Base-by-base conservation (phyloP, 1,140 invertebrate genomes). In the Euura saliciscinereae region DNA sequence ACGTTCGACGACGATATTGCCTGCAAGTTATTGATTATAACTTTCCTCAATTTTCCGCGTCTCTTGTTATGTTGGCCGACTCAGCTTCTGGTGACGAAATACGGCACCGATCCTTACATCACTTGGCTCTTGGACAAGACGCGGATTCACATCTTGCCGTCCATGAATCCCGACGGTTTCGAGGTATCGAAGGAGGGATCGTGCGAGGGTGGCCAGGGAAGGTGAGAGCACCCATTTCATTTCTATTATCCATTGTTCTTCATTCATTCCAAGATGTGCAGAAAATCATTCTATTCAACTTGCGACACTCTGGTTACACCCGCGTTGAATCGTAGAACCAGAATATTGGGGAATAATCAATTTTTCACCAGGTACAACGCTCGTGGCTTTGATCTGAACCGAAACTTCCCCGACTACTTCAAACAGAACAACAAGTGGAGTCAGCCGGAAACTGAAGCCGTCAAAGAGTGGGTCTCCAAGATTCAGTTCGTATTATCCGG, bases 391-490 rank as follows among this genome's bases (percentile, higher is more conserved):
- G 96, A 98, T 82, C 86, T 98, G 71, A 98, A 98, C 87, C 91
- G 96, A 68, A 97, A 97, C 86, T 98, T 97, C 87, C 96, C 96
- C 0, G 96, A 98, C 86, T 96, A 95, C 83, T 97, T 97, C 86
- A 96, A 95, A 81, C 91, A 93, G 78, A 97, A 97, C 85, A 94
- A 94, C 74, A 95, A 94, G 78, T 90, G 92, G 43, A 91, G 93
- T 3, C 96, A 97, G 84, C 95, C 96, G 3, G 98, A 99, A 88
- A 98, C 97, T 0, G 93, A 95, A 78, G 96, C 96, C 2, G 95
- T 99, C 2, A 98, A 98, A 86, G 93, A 96, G 79, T 98, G 96
- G 96, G 92, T 97, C 45, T 93, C 94, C 59, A 95, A 96, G 84
- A 96, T 96, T 74, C 95, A 96, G 86, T 98, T 98, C 81, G 95